Percentiles rank a stretch among this genome's conserved stretches.
Conservation (phyloP, 2,888 invertebrate genomes). For the Netelia melanura region DNA sequence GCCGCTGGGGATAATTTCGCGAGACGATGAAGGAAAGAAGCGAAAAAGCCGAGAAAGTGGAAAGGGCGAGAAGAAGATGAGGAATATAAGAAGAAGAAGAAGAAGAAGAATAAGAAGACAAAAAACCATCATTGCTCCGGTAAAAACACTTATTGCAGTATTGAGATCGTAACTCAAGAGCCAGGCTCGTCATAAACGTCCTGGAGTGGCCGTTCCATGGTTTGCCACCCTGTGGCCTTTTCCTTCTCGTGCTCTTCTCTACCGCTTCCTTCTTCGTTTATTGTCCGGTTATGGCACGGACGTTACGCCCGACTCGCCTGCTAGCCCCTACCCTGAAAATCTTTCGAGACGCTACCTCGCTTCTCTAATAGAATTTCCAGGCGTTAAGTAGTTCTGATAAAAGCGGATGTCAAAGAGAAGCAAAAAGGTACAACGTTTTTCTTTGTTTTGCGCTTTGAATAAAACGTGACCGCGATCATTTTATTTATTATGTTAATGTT, state of each 20-base stretch:
- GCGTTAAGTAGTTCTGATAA: conserved; percentile 13
- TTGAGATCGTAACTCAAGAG: conserved; percentile 83
- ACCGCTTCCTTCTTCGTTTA: conserved; percentile 61
- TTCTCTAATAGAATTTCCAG: conserved; percentile 21
- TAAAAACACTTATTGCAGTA: conserved; percentile 83
- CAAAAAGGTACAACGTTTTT: not conserved
- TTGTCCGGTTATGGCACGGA: conserved; percentile 43
- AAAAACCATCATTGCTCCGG: conserved; percentile 74
- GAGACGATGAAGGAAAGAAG: conserved; percentile 23
- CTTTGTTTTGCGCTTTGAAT: not conserved
- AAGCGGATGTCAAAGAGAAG: not conserved
- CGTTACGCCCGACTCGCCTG: conserved; percentile 48
- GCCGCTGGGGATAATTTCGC: conserved; percentile 46
- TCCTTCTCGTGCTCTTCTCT: conserved; percentile 57
- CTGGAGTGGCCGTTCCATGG: conserved; percentile 70
- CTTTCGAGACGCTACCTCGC: conserved; percentile 43
- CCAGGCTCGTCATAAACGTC: conserved; percentile 82
- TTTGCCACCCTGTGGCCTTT: conserved; percentile 64
- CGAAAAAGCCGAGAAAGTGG: conserved; percentile 28
- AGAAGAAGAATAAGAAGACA: conserved; percentile 17
- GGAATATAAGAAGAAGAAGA: conserved; percentile 22
- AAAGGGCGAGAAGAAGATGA: conserved; percentile 26
- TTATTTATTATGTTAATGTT: too few species aligned
- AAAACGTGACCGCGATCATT: not conserved
- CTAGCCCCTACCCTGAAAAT: conserved; percentile 64